These are phyloP conservation scores for Mungos mungo DNA, from an alignment of 2,113 vertebrate genomes.

Conservation along the genomic window DNA sequence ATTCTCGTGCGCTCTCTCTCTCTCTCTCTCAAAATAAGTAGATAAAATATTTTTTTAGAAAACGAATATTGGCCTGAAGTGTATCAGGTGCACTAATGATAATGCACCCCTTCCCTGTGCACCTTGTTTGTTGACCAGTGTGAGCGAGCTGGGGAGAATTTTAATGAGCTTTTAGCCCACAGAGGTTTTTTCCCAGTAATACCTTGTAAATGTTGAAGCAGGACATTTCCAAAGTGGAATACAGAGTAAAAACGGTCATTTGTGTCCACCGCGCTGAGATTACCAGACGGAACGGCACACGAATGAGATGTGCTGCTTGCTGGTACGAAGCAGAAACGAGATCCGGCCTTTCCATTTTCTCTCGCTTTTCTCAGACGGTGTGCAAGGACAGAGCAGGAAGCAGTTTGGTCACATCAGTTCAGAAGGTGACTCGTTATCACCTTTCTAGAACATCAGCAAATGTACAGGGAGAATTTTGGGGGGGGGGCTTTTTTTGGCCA, in stretches of 20 bases:
- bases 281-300: neutral
- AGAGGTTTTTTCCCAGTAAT: neutral
- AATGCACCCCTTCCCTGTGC: neutral
- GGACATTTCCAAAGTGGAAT: neutral
- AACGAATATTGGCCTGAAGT: neutral
- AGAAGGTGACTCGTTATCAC: neutral
- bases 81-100: neutral
- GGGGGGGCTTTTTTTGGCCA: neutral
- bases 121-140: neutral
- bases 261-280: neutral
- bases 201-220: neutral
- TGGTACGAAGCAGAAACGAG: neutral
- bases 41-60: no score
- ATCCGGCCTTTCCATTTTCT: neutral
- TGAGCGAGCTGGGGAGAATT: neutral
- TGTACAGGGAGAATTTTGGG: neutral
- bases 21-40: no score
- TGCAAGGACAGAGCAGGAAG: neutral
- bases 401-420: neutral
- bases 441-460: slow-evolving; percentile 35
- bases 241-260: slow-evolving; percentile 11
- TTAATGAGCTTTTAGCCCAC: neutral
- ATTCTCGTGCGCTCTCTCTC: no score
- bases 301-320: neutral
- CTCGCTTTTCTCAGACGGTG: neutral